Base-by-base conservation (phyloP, 2,888 invertebrate species). In the Apantesis nais region DNA sequence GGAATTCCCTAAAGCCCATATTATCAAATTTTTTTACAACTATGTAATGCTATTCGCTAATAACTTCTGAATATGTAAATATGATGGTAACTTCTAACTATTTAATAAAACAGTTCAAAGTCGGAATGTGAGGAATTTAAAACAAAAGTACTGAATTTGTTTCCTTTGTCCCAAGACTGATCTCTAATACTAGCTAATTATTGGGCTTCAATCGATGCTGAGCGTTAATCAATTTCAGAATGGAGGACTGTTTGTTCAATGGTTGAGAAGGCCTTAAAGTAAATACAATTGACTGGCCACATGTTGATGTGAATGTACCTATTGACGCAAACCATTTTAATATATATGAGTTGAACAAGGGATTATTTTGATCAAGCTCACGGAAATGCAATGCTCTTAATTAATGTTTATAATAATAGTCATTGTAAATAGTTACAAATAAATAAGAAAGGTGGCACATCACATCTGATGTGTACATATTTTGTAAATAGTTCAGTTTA, bases 391-490 rank as follows among this genome's bases (percentile, higher is more conserved):
- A 95, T 94, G 93, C 93, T 94, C 93, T 91, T 91, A 90, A 89
- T 90, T 89, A 91, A 89, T 91, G 88, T 93, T 90, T 90, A 89
- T 90, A 88, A 74, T 84, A 82, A 90, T 94, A 95, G 94, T 94
- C 92, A 94, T 90, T 95, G 95, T 95, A 95, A 91, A 95, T 95
- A 95, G 88, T 87, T 91, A 92, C 89, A 90, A 89, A 89, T 90
- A 86, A 90, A 88, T 93, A 90, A 90, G 92, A 87, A 87, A 88
- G 87, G 86, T 87, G 87, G 85, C 90, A 88, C 84, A 90, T 91
- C 90, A 84, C 85, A 79, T 85, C 78, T 78, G 91, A 89, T 86
- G 92, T 90, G 92, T 86, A 90, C 89, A 88, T 92, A 90, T 89
- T 90, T 87, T 95, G 95, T 95, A 95, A 92, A 95, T 95, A 95